phyloP scores from a whole-genome alignment of 2,113 vertebrate genomes.

The Phoenicopterus ruber region DNA sequence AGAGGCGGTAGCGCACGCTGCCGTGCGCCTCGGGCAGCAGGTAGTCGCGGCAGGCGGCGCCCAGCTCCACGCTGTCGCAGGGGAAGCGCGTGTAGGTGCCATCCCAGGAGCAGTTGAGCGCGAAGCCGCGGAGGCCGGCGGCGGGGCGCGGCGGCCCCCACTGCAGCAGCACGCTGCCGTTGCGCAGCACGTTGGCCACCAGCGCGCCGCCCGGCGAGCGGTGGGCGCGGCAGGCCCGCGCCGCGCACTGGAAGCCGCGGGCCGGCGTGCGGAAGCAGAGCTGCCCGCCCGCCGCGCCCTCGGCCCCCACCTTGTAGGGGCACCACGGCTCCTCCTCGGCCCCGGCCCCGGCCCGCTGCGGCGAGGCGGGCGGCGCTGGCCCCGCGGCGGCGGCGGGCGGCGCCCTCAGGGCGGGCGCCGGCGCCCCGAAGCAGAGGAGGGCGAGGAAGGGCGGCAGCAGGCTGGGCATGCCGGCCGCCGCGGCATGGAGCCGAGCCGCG shows the following conservation, averaged over 20 bases:
- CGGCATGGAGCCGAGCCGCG: constrained; percentile 14
- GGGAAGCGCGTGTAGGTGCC: constrained; percentile 92
- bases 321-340: constrained; percentile 59
- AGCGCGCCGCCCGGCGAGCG: constrained; percentile 72
- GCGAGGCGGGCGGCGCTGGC: neutral
- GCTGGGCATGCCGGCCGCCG: constrained; percentile 26
- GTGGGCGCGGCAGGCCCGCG: constrained; percentile 74
- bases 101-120: constrained; percentile 93
- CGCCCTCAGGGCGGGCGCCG: neutral
- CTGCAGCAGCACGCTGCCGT: constrained; percentile 91
- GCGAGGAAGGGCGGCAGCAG: neutral
- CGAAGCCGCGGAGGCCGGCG: constrained; percentile 77
- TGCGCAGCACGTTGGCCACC: constrained; percentile 86
- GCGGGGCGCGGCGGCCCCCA: constrained; percentile 73
- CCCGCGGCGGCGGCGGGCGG: neutral
- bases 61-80: constrained; percentile 87
- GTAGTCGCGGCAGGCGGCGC: constrained; percentile 86
- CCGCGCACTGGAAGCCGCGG: constrained; percentile 78
- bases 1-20: constrained; percentile 90
- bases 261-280: constrained; percentile 84
- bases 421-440: constrained; percentile 20
- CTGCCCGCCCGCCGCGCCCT: constrained; percentile 58
- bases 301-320: constrained; percentile 74
- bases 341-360: neutral
- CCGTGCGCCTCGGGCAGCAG: constrained; percentile 88